A percentile compares a stretch with the other conserved stretches of the same genome.
These are phyloP conservation scores for Chionoecetes opilio DNA, from an alignment of 1,140 invertebrate genomes.

Conservation along the genomic window DNA sequence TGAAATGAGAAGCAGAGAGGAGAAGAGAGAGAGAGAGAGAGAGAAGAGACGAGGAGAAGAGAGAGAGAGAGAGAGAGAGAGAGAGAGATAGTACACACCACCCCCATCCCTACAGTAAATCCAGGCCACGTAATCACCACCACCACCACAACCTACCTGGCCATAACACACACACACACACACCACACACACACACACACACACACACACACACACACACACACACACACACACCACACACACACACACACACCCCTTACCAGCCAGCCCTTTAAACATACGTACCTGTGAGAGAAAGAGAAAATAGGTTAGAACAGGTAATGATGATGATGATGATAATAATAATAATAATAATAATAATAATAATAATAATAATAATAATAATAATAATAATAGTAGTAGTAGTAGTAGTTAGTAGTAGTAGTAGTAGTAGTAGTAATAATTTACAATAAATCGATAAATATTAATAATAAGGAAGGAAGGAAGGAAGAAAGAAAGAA, in stretches of 20 bases:
- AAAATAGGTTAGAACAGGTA: not conserved
- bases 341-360: not conserved
- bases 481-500: not conserved
- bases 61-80: not conserved
- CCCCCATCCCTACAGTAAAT: not conserved
- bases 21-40: not conserved
- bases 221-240: no score
- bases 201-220: no score
- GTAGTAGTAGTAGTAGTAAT: not conserved
- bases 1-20: not conserved
- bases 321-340: not conserved
- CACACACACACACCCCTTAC: no score
- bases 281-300: no score
- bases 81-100: not conserved
- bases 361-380: constrained; percentile 35
- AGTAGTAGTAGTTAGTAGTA: not conserved
- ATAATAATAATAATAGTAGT: not conserved
- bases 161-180: no score
- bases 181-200: no score
- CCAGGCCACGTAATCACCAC: no score
- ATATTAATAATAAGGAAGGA: not conserved
- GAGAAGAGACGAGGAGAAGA: not conserved
- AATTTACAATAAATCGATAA: not conserved
- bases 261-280: no score
- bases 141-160: no score